Evolutionary conservation across 2,113 vertebrate genomes (phyloP), one percentile per base, ranked within the genome.

Genomic region (Channa maculata): DNA sequence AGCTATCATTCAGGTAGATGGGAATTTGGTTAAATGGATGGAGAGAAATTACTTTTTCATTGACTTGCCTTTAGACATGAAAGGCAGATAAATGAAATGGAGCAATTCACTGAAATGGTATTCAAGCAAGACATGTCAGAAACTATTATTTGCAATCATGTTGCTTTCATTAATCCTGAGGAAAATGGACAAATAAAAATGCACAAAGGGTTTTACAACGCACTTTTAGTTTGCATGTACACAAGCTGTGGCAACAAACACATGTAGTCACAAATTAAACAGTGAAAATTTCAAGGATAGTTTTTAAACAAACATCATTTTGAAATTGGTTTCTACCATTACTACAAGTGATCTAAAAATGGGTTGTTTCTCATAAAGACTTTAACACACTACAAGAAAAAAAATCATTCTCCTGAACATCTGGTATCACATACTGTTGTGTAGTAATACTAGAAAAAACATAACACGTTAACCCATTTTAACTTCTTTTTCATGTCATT

Each of bases 41-140:
- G 86, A 94, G 94, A 95, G 94, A 96, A 97, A 96, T 96, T 95
- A 94, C 95, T 96, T 96, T 96, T 95, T 92, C 94, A 97, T 97
- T 95, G 96, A 96, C 97, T 97, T 97, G 95, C 92, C 92, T 91
- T 93, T 93, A 92, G 90, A 94, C 94, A 94, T 93, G 95, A 94
- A 95, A 96, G 85, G 86, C 94, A 91, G 94, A 94, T 95, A 95
- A 95, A 96, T 94, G 95, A 96, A 95, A 96, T 92, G 92, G 93
- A 93, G 91, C 94, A 95, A 96, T 96, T 96, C 92, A 71, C 72
- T 63, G 89, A 92, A 93, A 92, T 93, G 90, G 80, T 86, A 87
- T 71, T 83, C 88, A 92, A 86, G 94, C 92, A 95, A 95, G 94
- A 94, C 88, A 82, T 95, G 95, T 95, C 95, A 95, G 93, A 94